Conservation (phyloP, 2,888 invertebrate genomes). For the Tinea semifulvella region DNA sequence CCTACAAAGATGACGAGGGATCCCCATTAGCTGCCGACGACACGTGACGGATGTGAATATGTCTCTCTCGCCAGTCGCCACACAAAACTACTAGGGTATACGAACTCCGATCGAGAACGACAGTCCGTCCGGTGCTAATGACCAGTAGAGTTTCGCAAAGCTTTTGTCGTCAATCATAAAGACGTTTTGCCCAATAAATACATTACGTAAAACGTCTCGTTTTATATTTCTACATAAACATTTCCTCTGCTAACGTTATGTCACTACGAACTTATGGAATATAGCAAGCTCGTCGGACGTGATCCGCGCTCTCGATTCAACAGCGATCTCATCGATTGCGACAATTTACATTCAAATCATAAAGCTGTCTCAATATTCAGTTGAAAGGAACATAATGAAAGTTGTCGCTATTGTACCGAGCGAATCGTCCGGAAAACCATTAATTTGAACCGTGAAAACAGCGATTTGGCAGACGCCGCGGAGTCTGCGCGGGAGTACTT, state of each 20-base stretch:
- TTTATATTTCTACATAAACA: conserved; percentile 5
- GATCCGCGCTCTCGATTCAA: background rate
- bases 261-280: background rate
- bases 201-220: conserved; percentile 5
- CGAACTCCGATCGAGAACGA: conserved; percentile 8
- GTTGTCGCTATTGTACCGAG: conserved; percentile 29
- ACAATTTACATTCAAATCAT: background rate
- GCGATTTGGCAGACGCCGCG: conserved; percentile 59
- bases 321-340: background rate
- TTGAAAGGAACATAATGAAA: conserved; percentile 16
- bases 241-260: background rate
- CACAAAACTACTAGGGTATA: conserved; percentile 4
- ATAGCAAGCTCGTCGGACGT: background rate
- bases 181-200: conserved; percentile 9
- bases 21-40: conserved; percentile 6
- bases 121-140: conserved; percentile 7
- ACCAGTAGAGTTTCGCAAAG: conserved; percentile 9
- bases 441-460: conserved; percentile 56
- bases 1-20: background rate
- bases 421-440: conserved; percentile 50
- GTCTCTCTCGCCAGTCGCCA: conserved; percentile 1
- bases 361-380: background rate
- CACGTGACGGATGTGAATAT: conserved; percentile 9
- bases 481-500: conserved; percentile 60
- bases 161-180: conserved; percentile 11